Base-by-base conservation (phyloP, 2,797 vertebrate species). In the Cryptoprocta ferox region DNA sequence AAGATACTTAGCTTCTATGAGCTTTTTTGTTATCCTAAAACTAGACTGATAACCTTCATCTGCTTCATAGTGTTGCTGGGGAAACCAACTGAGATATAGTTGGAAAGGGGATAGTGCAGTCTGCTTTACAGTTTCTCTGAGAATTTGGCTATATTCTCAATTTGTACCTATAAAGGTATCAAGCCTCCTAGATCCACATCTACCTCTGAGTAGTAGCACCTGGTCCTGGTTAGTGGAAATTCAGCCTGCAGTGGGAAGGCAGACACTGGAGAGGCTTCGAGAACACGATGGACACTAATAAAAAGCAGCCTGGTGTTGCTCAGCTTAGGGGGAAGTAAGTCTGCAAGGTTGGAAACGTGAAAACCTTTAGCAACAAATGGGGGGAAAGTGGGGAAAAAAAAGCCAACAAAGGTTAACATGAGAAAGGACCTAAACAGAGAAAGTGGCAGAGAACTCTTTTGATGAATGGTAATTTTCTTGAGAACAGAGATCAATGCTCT, bases 391-490 rank as follows among this genome's bases (percentile, higher is more conserved):
- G n/a, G 6, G 35, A 80, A 42, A 73, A 73, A 48, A 39, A 73
- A 75, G 21, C 56, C 56, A 95, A 56, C 13, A 15, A 61, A 81
- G 35, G 5, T 61, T 39, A 94, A 56, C 21, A 80, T 65, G 16
- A 45, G n/a, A 68, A 90, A 70, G 24, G 11, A 50, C n/a, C 6
- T 66, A 35, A 91, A 68, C 5, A 66, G 35, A 80, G 18, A 73
- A 85, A 71, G 59, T 83, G 24, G 6, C 3, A 39, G 59, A 65
- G 50, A 75, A 94, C 18, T 83, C 5, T n/a, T 92, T 48, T 61
- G 37, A 59, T 45, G 71, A 94, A 56, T 70, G 35, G 16, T 42
- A 39, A 32, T 95, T 97, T 92, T 83, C 50, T 73, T 93, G 66
- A 86, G 65, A 65, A 21, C 35, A 95, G 63, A 86, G 39, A 76